These are phyloP conservation scores for Podarcis cretensis DNA, from an alignment of 2,113 vertebrate species.

Conservation along the genomic window DNA sequence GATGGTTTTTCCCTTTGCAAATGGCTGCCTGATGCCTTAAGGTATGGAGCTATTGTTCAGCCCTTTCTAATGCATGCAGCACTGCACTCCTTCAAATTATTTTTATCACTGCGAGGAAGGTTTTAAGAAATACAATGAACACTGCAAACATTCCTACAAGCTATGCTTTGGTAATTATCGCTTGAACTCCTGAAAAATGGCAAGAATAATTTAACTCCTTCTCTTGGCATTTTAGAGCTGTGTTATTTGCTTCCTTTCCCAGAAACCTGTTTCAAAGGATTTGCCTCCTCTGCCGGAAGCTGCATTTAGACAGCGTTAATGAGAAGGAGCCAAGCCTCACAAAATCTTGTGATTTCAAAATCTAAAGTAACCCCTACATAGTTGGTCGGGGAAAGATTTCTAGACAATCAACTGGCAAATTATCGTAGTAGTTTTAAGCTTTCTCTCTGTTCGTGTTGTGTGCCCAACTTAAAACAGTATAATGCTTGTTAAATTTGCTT, in stretches of 20 bases:
- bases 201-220: background rate
- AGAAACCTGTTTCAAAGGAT: background rate
- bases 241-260: background rate
- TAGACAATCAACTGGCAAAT: background rate
- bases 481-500: background rate
- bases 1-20: background rate
- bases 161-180: background rate
- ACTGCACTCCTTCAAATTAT: background rate
- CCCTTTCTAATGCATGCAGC: background rate
- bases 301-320: background rate
- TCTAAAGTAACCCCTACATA: background rate
- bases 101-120: background rate
- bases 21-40: background rate
- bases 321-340: background rate
- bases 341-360: background rate
- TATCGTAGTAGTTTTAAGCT: background rate
- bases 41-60: background rate
- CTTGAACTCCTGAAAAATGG: background rate
- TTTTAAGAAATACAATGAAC: slow-evolving; percentile 7
- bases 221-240: background rate
- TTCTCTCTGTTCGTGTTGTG: background rate
- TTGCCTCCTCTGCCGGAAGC: background rate
- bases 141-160: background rate
- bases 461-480: background rate
- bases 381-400: background rate